Conservation (phyloP, 2,888 invertebrate species). For the Diarsia rubi region DNA sequence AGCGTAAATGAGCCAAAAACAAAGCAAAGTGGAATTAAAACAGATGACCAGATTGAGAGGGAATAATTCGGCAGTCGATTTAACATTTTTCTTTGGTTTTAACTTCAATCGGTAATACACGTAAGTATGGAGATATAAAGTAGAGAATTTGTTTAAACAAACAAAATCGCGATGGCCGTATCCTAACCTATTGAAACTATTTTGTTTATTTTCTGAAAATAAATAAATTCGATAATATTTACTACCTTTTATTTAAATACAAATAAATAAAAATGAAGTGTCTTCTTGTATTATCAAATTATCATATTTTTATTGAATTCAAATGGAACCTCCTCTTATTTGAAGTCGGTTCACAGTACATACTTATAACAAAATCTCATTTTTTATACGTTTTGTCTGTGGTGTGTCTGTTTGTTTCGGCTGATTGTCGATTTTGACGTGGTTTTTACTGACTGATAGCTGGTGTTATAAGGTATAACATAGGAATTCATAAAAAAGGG, state of each 20-base stretch:
- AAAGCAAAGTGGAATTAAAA: constrained; percentile 31
- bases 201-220: background rate
- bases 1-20: constrained; percentile 30
- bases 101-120: background rate
- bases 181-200: background rate
- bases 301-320: too few species aligned
- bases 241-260: too few species aligned
- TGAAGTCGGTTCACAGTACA: too few species aligned
- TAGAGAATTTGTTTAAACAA: background rate
- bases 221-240: too few species aligned
- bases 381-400: background rate
- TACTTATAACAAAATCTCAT: background rate
- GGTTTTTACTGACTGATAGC: too few species aligned
- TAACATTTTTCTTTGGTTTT: constrained; percentile 22
- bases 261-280: too few species aligned
- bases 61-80: constrained; percentile 22
- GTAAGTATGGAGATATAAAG: background rate
- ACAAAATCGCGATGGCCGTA: background rate
- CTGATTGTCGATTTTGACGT: background rate
- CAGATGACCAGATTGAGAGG: constrained; percentile 35
- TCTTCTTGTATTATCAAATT: too few species aligned
- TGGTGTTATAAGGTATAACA: too few species aligned
- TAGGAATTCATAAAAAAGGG: too few species aligned
- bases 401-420: too few species aligned
- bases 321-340: too few species aligned